phyloP scores from a whole-genome alignment of 2,888 invertebrate genomes.

The Lasioglossum zephyrum region DNA sequence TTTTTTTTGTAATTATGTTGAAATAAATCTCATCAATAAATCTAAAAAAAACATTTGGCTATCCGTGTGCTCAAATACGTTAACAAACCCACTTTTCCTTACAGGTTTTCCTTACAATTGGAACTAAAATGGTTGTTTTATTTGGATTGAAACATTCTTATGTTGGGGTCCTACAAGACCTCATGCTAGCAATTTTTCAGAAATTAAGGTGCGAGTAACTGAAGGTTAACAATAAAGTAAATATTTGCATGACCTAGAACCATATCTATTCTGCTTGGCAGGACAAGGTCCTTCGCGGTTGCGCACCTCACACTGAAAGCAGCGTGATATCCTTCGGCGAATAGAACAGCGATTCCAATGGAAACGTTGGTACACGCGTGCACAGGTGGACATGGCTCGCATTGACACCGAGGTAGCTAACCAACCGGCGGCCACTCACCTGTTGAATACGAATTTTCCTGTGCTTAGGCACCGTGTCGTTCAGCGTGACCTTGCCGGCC shows the following conservation, averaged over 20 bases:
- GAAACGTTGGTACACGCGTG: background rate
- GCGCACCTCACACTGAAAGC: slow-evolving; percentile 14
- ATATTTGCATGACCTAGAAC: background rate
- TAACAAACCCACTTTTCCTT: no score
- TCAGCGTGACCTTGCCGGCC: slow-evolving; percentile 86
- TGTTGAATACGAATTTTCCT: slow-evolving; percentile 95
- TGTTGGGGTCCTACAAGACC: no score
- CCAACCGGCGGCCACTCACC: slow-evolving; percentile 82
- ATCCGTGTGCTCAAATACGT: no score
- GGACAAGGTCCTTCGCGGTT: background rate
- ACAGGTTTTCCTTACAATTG: no score
- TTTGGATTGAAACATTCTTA: no score
- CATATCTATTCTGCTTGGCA: background rate
- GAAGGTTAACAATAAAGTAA: no score
- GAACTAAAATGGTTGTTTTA: no score
- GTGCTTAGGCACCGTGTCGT: slow-evolving; percentile 91
- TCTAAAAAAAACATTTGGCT: background rate
- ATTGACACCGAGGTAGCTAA: background rate
- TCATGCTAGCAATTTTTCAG: no score
- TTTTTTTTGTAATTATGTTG: no score
- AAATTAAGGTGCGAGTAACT: no score
- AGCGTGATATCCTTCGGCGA: background rate
- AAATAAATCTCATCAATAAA: no score
- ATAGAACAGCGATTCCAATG: background rate
- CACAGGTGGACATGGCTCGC: background rate